Base-by-base conservation (phyloP, 2,888 invertebrate species). In the Taphrorychus bicolor region DNA sequence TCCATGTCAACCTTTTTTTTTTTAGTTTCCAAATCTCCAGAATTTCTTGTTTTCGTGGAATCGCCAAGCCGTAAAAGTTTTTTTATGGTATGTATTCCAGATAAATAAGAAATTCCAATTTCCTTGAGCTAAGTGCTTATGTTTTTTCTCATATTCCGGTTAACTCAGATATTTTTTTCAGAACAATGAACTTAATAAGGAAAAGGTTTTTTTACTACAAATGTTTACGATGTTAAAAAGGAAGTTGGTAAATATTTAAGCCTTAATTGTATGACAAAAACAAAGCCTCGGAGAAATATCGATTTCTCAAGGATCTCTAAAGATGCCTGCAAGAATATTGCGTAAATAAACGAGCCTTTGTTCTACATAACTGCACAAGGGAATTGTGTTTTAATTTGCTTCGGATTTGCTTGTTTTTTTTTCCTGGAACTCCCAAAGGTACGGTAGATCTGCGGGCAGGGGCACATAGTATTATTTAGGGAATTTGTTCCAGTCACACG, bases 401-500 rank as follows among this genome's bases (percentile, higher is more conserved):
- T 32, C 2, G 11, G 32, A 32, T 32, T 32, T 32, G 32, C n/a
- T 45, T 45, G 45, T 16, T 48, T 52, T 19, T 52, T 52, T 52
- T 22, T 22, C 22, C n/a, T 1, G 52, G 5, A 18, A 22, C 9
- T 21, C 45, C 2, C 14, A 5, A 45, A 45, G 45, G 45, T 45
- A 45, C 3, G 5, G 11, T 9, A 52, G 52, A 5, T 14, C 2
- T 21, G 52, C 14, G 52, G 7, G 22, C 59, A 52, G 14, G 32
- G 51, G 24, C 32, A 24, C 40, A 32, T 59, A 51, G 51, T 16
- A 51, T n/a, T 24, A 59, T 59, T 59, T 59, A 21, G 16, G 9
- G 19, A 51, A 59, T 59, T 59, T 51, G 51, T 59, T 49, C 59
- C 59, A 41, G 59, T 23, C 41, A 19, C 32, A 51, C 24, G 59